A percentile compares a stretch with the other conserved stretches of the same genome.
phyloP scores from a whole-genome alignment of 2,888 invertebrate species.

The Gortyna flavago region DNA sequence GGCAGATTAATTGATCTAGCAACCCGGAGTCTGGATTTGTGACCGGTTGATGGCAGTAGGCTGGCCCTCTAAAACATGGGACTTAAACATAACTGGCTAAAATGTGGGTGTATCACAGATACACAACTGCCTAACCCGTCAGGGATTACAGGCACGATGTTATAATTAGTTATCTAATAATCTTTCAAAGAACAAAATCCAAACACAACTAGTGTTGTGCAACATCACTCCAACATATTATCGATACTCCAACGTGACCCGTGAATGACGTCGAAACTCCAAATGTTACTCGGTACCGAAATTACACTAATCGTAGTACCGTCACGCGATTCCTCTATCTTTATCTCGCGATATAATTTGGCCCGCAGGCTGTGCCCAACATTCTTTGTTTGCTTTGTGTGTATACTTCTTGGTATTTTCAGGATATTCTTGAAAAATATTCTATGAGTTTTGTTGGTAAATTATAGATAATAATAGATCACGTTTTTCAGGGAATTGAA shows the following conservation, averaged over 20 bases:
- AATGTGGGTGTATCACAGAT: neutral
- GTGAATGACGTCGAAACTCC: slow-evolving; percentile 73
- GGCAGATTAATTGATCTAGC: too few species aligned
- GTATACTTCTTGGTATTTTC: slow-evolving; percentile 36
- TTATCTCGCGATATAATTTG: slow-evolving; percentile 83
- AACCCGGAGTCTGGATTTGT: too few species aligned
- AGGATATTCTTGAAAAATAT: slow-evolving; percentile 45
- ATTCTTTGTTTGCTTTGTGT: slow-evolving; percentile 76
- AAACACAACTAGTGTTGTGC: slow-evolving; percentile 36
- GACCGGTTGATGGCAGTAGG: too few species aligned
- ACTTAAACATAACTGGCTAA: neutral
- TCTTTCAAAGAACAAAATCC: too few species aligned
- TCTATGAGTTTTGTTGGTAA: neutral
- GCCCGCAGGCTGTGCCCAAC: slow-evolving; percentile 80
- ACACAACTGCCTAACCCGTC: neutral
- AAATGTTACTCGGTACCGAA: slow-evolving; percentile 78
- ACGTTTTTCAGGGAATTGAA: neutral
- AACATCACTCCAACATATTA: slow-evolving; percentile 38
- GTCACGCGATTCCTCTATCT: slow-evolving; percentile 89
- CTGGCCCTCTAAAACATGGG: neutral
- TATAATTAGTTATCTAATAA: neutral
- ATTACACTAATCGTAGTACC: slow-evolving; percentile 83
- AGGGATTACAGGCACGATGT: neutral
- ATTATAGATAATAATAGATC: too few species aligned
- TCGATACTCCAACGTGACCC: slow-evolving; percentile 53